These are phyloP conservation scores for Acrocyrtus sp. DNA, from an alignment of 2,888 invertebrate species.

Conservation along the genomic window DNA sequence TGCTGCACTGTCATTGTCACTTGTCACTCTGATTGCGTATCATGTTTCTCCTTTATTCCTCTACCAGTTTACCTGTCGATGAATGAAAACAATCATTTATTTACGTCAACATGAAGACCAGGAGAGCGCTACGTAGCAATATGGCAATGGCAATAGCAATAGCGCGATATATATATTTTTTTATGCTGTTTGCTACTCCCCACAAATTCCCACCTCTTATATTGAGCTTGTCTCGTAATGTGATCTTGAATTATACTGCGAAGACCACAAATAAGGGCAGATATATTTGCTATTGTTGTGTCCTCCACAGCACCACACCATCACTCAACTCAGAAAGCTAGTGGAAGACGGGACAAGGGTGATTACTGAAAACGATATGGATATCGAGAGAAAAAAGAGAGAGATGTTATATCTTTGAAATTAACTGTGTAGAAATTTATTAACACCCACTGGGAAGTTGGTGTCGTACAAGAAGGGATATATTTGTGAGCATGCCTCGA, in stretches of 20 bases:
- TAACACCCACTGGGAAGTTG: slow-evolving; percentile 49
- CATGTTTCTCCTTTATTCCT: too few relatives aligned
- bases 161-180: too few relatives aligned
- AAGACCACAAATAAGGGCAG: not conserved
- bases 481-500: not conserved
- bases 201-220: not conserved
- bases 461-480: not conserved
- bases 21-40: slow-evolving; percentile 46
- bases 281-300: not conserved
- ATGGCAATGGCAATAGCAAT: too few relatives aligned
- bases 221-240: slow-evolving; percentile 4
- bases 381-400: too few relatives aligned
- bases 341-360: not conserved
- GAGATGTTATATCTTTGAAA: not conserved
- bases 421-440: slow-evolving; percentile 7
- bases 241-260: slow-evolving; percentile 4
- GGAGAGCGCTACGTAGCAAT: too few relatives aligned
- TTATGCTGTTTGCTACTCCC: too few relatives aligned
- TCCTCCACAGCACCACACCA: not conserved
- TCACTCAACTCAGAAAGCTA: not conserved
- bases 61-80: slow-evolving; percentile 40
- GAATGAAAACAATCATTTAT: slow-evolving; percentile 45
- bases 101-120: slow-evolving; percentile 25
- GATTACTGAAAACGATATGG: not conserved
- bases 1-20: slow-evolving; percentile 44